These are phyloP conservation scores for Bombycilla garrulus DNA, from an alignment of 2,113 vertebrate genomes.

Conservation along the genomic window DNA sequence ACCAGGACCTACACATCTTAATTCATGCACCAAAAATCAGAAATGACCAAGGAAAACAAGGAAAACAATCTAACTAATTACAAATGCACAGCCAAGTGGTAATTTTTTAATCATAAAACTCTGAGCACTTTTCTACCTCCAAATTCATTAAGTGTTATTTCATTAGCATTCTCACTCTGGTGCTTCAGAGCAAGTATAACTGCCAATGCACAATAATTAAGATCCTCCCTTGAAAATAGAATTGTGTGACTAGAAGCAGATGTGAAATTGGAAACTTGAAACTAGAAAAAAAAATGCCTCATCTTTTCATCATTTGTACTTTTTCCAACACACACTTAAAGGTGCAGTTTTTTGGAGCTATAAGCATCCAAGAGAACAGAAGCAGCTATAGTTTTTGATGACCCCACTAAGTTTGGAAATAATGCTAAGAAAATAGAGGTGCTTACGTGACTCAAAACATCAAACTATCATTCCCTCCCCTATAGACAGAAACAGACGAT, in stretches of 20 bases:
- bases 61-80: neutral
- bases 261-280: neutral
- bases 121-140: neutral
- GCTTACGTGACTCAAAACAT: neutral
- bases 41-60: neutral
- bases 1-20: neutral
- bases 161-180: neutral
- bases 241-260: neutral
- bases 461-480: neutral
- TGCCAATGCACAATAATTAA: neutral
- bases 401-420: neutral
- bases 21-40: neutral
- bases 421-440: neutral
- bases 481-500: neutral
- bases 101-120: neutral
- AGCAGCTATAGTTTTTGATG: neutral
- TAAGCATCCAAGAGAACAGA: neutral
- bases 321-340: neutral
- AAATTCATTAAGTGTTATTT: neutral
- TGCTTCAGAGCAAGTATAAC: neutral
- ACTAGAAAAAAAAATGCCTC: neutral
- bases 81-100: neutral
- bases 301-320: neutral
- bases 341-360: neutral
- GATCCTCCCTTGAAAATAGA: neutral